Evolutionary conservation across 2,113 vertebrate species (phyloP).

Genomic region (Mormyrus lacerda): DNA sequence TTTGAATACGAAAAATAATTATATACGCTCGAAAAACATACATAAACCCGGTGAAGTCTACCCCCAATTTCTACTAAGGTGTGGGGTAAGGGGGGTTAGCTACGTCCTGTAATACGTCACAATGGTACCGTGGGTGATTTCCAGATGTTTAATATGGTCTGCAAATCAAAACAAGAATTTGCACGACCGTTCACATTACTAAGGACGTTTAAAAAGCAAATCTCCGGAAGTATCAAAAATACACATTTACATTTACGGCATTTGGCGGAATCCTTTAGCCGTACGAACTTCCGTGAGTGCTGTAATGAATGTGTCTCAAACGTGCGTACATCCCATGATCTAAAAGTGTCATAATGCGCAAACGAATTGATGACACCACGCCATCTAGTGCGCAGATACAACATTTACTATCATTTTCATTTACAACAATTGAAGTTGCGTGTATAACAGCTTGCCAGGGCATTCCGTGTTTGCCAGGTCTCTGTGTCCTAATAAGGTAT

Average conservation of each 20-base stretch:
- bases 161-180: not conserved
- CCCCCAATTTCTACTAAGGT: not conserved
- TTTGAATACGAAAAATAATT: not conserved
- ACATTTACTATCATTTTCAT: not conserved
- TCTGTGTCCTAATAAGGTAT: slow-evolving; percentile 45
- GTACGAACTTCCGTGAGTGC: too few species aligned
- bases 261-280: too few species aligned
- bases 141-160: not conserved
- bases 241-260: too few species aligned
- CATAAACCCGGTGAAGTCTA: not conserved
- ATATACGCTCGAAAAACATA: not conserved
- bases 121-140: not conserved
- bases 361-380: not conserved
- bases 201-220: not conserved
- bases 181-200: not conserved
- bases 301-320: not conserved
- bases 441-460: slow-evolving; percentile 49
- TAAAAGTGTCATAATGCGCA: not conserved
- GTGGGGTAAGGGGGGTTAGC: not conserved
- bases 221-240: not conserved
- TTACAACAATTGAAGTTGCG: slow-evolving; percentile 21
- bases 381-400: not conserved
- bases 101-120: not conserved
- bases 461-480: slow-evolving; percentile 49
- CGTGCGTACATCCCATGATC: not conserved